Evolutionary conservation across 1,140 invertebrate species (phyloP).

Genomic region (Drosophila repleta): DNA sequence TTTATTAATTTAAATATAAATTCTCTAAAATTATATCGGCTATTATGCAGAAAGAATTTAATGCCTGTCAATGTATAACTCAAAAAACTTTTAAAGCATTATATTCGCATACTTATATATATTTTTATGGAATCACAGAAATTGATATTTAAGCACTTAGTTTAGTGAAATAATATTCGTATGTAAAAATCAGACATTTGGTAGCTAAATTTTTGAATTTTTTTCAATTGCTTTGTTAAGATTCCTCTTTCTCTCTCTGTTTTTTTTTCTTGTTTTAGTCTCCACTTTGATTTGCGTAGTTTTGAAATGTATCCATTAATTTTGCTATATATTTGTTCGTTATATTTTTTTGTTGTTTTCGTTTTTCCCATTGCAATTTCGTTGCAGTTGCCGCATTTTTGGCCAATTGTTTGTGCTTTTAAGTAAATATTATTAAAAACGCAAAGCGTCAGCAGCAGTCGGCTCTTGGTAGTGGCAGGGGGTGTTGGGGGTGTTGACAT

Average conservation of each 20-base stretch:
- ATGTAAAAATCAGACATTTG: background rate
- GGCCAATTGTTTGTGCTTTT: conserved; percentile 75
- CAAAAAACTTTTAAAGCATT: too few species aligned
- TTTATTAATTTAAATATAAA: too few species aligned
- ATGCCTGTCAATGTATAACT: too few species aligned
- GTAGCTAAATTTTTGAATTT: background rate
- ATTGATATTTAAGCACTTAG: background rate
- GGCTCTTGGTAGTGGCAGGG: background rate
- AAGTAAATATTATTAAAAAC: conserved; percentile 81
- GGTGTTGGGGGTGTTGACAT: background rate
- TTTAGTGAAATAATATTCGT: background rate
- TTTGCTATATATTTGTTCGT: conserved; percentile 45
- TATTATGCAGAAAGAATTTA: too few species aligned
- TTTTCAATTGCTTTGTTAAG: conserved; percentile 8
- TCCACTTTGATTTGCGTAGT: conserved; percentile 64
- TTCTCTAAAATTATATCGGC: too few species aligned
- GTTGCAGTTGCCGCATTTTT: conserved; percentile 61
- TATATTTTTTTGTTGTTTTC: conserved; percentile 24
- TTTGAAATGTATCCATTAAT: conserved; percentile 50
- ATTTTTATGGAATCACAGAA: too few species aligned
- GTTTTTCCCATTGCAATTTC: conserved; percentile 44
- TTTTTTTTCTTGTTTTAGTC: background rate
- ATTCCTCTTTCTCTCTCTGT: conserved; percentile 20
- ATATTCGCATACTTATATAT: background rate
- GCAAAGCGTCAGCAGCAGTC: conserved; percentile 50